These are phyloP conservation scores for Spizaetus ornatus DNA, from an alignment of 2,113 vertebrate genomes.

Conservation along the genomic window DNA sequence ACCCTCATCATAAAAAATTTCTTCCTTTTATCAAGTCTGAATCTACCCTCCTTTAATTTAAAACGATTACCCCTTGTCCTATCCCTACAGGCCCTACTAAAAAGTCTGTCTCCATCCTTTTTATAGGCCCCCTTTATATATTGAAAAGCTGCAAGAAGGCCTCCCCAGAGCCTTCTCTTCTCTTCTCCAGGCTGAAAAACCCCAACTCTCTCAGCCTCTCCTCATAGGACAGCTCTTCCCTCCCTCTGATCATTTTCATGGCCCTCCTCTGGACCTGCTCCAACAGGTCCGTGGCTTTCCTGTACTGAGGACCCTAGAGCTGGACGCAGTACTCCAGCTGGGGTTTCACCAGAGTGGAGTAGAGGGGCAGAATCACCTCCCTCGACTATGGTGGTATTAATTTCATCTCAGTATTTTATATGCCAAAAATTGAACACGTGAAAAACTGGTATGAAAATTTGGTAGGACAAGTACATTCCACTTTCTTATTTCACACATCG, in stretches of 20 bases:
- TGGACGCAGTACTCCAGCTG: accelerated
- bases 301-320: background rate
- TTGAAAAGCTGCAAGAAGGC: background rate
- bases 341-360: accelerated
- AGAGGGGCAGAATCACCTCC: accelerated
- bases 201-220: accelerated
- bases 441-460: background rate
- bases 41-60: background rate
- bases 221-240: background rate
- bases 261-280: accelerated
- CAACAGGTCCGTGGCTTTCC: background rate
- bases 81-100: background rate
- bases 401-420: background rate
- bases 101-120: background rate
- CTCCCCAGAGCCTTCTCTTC: background rate
- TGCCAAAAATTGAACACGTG: background rate
- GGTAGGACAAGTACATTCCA: background rate
- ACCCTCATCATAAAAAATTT: background rate
- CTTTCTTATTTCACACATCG: background rate
- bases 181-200: background rate
- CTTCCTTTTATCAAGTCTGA: background rate
- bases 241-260: background rate
- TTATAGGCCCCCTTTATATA: too few relatives aligned
- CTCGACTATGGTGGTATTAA: accelerated
- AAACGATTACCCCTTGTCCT: background rate